Base-by-base conservation (phyloP, 1,140 invertebrate species). In the Drosophila aff. region DNA sequence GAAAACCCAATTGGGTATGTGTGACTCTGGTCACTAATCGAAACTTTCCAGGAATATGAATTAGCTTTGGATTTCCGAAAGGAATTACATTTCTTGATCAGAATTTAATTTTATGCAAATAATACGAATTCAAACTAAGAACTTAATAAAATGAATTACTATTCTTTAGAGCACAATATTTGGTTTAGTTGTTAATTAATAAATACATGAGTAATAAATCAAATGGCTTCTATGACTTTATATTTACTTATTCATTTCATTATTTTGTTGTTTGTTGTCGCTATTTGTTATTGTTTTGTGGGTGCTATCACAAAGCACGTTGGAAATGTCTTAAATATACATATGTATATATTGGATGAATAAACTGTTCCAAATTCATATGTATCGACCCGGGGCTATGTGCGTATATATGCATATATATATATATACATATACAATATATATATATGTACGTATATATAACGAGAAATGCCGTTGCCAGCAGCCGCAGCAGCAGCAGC, bases 381-480 rank as follows among this genome's bases (percentile, higher is more conserved):
- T 43, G 50, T 73, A 46, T 79, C 63, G 64, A 60, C 9, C 36
- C 52, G 52, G 52, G 33, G 52, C 52, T 65, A 82, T 62, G 52
- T 59, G 55, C 65, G 65, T 53, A 40, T 52, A 33, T 50, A 61
- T 63, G 53, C 43, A 40, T 55, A 41, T 46, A 36, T 26, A 50
- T 44, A 33, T 64, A 21, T 47, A 28, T 38, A 21, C 21, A 43
- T 5, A 46, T 38, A 36, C 50, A 46, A 38, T 0, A 15, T 31
- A 52, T 31, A 40, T 59, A 11, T 52, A 31, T 64, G 13, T 46
- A 59, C n/a, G n/a, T 46, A 66, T 59, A 43, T 84, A 76, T 78
- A 71, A 55, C 57, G 55, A 87, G 72, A 87, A 87, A 80, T 89
- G 83, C 82, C 66, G 46, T 67, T 68, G 66, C 66, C 66, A 67